Evolutionary conservation across 2,113 vertebrate species (phyloP).

Genomic region (Orcinus orca): DNA sequence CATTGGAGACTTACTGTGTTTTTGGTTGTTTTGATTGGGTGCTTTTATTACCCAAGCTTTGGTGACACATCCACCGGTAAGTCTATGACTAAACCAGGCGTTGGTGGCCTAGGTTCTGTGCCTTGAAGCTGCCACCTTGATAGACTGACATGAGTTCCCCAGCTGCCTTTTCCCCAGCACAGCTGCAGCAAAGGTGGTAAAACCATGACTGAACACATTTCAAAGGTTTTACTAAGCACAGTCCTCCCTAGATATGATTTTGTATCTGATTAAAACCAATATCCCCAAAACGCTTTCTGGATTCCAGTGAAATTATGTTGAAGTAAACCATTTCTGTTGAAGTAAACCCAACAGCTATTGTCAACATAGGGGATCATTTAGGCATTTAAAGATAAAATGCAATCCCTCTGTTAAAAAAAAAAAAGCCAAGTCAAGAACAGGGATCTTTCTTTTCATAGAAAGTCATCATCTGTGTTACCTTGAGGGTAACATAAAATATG

Average conservation of each 20-base stretch:
- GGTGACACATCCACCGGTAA: not conserved
- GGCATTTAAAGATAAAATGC: not conserved
- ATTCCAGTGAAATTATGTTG: not conserved
- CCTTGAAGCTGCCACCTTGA: not conserved
- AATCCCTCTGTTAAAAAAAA: constrained; percentile 3
- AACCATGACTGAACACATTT: not conserved
- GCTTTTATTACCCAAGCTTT: not conserved
- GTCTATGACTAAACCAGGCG: not conserved
- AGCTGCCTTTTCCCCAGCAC: not conserved
- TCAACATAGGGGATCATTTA: not conserved
- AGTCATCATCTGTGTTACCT: not conserved
- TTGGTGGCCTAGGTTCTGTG: not conserved
- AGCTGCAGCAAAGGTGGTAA: not conserved
- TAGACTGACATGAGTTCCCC: not conserved
- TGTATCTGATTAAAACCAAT: not conserved
- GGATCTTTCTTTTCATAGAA: not conserved
- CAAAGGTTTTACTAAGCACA: not conserved
- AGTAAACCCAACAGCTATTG: not conserved
- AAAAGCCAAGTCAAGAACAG: not conserved
- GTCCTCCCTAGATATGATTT: not conserved
- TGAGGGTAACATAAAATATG: not conserved
- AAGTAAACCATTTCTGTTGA: not conserved
- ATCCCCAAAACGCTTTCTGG: not conserved
- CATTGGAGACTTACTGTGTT: not conserved
- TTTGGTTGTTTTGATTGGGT: not conserved